Conservation (phyloP, 2,888 invertebrate species). For the Tetragnatha montana region DNA sequence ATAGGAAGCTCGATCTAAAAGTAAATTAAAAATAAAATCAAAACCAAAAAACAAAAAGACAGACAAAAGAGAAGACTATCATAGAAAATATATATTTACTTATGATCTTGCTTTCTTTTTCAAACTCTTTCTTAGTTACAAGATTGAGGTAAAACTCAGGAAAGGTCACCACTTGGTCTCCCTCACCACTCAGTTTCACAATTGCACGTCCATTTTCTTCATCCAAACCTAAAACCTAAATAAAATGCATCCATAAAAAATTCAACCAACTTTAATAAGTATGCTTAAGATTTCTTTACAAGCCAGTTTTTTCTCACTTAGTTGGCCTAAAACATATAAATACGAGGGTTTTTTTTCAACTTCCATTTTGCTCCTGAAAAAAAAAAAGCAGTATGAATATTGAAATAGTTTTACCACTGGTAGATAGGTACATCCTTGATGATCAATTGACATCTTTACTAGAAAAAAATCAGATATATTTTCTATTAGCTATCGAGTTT, state of each 20-base stretch:
- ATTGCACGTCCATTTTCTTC: conserved; percentile 88
- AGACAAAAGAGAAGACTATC: neutral
- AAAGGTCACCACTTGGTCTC: conserved; percentile 81
- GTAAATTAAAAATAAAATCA: conserved; percentile 28
- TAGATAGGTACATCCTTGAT: too few relatives aligned
- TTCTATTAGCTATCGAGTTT: too few relatives aligned
- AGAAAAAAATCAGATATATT: too few relatives aligned
- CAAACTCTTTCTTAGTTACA: conserved; percentile 87
- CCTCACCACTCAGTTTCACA: conserved; percentile 83
- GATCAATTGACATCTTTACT: too few relatives aligned
- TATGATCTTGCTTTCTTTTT: conserved; percentile 88
- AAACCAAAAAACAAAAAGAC: conserved; percentile 5
- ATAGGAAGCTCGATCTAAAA: conserved; percentile 69
- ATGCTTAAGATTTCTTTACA: too few relatives aligned
- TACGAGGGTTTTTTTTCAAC: too few relatives aligned
- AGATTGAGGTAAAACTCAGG: conserved; percentile 87
- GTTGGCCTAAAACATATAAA: too few relatives aligned
- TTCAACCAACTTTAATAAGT: too few relatives aligned
- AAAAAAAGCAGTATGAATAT: too few relatives aligned
- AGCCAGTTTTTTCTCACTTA: too few relatives aligned
- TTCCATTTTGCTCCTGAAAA: too few relatives aligned
- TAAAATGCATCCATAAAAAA: neutral
- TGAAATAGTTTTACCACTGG: too few relatives aligned
- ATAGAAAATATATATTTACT: conserved; percentile 80
- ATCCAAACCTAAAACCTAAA: conserved; percentile 86